Conservation (phyloP, 2,797 vertebrate species). For the Tragopan temminckii region DNA sequence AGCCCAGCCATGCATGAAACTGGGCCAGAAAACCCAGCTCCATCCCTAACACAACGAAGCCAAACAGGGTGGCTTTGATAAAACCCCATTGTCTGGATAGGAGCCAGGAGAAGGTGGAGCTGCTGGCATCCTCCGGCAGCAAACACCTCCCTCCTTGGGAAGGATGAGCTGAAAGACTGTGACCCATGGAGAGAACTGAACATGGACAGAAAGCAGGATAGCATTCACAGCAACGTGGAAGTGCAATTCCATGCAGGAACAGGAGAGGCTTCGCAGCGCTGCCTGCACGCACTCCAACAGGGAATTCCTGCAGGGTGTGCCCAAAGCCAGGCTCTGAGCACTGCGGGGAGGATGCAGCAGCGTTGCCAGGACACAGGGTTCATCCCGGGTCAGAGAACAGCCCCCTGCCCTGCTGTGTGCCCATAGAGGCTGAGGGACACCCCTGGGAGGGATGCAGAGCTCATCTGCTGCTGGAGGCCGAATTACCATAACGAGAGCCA, state of each 20-base stretch:
- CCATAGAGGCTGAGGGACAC: not conserved
- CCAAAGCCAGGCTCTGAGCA: not conserved
- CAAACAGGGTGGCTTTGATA: not conserved
- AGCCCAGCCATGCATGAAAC: not conserved
- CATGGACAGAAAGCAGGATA: rapidly evolving
- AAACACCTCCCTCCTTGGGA: not conserved
- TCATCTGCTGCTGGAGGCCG: not conserved
- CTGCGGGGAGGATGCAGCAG: not conserved
- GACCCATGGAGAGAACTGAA: not conserved
- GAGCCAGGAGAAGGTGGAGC: constrained; percentile 17
- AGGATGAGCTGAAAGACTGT: not conserved
- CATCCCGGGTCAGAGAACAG: not conserved
- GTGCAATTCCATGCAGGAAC: not conserved
- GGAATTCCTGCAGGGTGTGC: constrained; percentile 43
- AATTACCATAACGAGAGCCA: rapidly evolving
- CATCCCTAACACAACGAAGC: not conserved
- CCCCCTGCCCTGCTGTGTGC: not conserved
- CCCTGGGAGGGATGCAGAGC: not conserved
- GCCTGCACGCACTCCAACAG: not conserved
- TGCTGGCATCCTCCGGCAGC: not conserved
- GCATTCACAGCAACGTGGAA: rapidly evolving
- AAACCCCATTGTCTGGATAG: not conserved
- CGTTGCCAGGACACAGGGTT: not conserved
- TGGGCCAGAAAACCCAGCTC: not conserved
- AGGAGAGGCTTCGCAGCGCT: not conserved